Base-by-base conservation (phyloP, 1,140 invertebrate species). In the Drosophila bocki region DNA sequence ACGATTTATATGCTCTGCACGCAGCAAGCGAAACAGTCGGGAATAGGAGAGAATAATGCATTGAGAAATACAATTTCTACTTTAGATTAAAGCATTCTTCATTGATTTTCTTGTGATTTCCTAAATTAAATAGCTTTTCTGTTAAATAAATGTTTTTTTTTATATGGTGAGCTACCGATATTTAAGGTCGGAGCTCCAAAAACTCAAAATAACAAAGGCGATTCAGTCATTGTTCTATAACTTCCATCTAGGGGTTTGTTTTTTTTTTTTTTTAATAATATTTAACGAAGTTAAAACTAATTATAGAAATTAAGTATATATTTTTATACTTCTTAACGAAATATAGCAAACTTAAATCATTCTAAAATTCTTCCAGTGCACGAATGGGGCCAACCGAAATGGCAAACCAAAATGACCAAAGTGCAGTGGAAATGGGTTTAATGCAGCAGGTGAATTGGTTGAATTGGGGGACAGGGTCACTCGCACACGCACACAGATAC, bases 1-100 rank as follows among this genome's bases (percentile, higher is more conserved):
- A 51, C 70, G 83, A 76, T 87, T 86, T 80, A 87, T 87, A 82
- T 79, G 79, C 80, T 56, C 48, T 78, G 65, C 70, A 82, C 70
- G 65, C 39, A 53, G 68, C 47, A 1, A 22, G 59, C 9, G 42
- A 33, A 35, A 56, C 13, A 35, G 39, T 32, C 12, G 35, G 11
- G 19, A 32, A 4, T 8, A 41, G 15, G 22, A 6, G 22, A 11
- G 11, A 19, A 17, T 50, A 54, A 5, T 39, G 12, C 60, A 62
- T 22, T 37, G 9, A 13, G 8, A 35, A 5, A n/a, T 22, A 33
- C 0, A 26, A 7, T 17, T 9, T 37, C 0, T 6, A 9, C 5
- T 13, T 35, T 7, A 11, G 6, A 35, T 13, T 35, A 3, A 19
- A 0, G 50, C 0, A 22, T 35, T 19, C 4, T 7, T 7, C 3